A percentile compares a stretch with the other conserved stretches of the same genome.
These are phyloP conservation scores for Todiramphus saurophagus DNA, from an alignment of 2,113 vertebrate species.

Conservation along the genomic window DNA sequence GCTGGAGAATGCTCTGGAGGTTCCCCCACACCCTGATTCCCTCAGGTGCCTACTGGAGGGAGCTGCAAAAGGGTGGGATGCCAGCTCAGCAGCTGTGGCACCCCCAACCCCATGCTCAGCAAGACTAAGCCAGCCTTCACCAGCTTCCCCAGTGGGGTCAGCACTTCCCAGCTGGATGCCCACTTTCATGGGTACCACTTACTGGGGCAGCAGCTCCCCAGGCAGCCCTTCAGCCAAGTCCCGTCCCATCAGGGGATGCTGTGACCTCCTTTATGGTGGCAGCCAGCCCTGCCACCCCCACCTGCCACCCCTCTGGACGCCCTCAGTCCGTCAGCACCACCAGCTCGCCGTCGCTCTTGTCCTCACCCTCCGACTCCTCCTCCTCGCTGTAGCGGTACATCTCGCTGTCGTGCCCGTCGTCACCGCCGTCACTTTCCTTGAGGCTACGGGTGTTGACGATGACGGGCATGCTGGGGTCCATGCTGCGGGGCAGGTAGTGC, in stretches of 20 bases:
- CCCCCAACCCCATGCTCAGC: not conserved
- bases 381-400: conserved; percentile 88
- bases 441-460: conserved; percentile 79
- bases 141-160: not conserved
- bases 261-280: not conserved
- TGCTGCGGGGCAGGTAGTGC: conserved; percentile 83
- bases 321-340: conserved; percentile 84
- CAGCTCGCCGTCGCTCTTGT: conserved; percentile 91
- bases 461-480: conserved; percentile 78
- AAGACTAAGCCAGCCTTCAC: accelerated
- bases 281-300: not conserved
- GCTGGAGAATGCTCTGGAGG: not conserved
- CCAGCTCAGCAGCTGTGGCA: not conserved
- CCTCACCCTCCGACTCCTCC: conserved; percentile 87
- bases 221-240: accelerated
- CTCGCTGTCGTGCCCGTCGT: conserved; percentile 74
- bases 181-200: not conserved
- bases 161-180: not conserved
- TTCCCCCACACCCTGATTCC: accelerated
- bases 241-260: accelerated
- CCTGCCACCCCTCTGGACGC: too few relatives aligned
- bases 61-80: not conserved
- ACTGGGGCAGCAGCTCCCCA: not conserved
- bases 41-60: not conserved
- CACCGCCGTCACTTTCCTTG: conserved; percentile 63